Conservation (phyloP, 1,140 invertebrate species). For the Palaemon carinicauda region DNA sequence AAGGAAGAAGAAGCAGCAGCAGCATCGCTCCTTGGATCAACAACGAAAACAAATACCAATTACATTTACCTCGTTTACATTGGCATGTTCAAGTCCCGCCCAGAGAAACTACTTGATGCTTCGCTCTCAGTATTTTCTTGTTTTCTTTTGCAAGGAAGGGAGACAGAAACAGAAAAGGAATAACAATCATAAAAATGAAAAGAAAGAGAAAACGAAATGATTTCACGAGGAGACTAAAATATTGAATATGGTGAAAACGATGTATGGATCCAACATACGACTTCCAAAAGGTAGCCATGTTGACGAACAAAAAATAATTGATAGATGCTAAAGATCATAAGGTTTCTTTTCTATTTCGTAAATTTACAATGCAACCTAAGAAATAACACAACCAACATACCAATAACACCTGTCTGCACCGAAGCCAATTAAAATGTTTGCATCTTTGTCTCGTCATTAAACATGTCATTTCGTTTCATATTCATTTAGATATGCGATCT, state of each 20-base stretch:
- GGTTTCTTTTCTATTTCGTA: too few species aligned
- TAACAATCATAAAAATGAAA: background rate
- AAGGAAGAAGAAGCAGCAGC: background rate
- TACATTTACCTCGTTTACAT: slow-evolving; percentile 28
- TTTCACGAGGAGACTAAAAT: background rate
- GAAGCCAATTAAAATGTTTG: too few species aligned
- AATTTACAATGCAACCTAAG: background rate
- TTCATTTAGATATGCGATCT: too few species aligned
- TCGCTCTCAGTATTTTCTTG: too few species aligned
- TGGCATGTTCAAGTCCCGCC: slow-evolving; percentile 34
- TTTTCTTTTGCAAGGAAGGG: background rate
- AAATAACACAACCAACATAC: background rate
- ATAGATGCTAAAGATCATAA: too few species aligned
- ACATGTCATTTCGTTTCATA: too few species aligned
- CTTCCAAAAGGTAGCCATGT: background rate
- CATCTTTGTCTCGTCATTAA: too few species aligned
- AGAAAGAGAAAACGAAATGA: background rate
- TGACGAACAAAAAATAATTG: background rate
- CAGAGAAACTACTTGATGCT: too few species aligned
- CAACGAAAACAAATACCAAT: slow-evolving; percentile 33
- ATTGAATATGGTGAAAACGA: background rate
- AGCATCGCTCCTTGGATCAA: slow-evolving; percentile 20
- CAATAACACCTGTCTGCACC: too few species aligned
- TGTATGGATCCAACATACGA: background rate
- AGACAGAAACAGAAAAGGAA: background rate